These are phyloP conservation scores for Nysson spinosus DNA, from an alignment of 2,888 invertebrate genomes.

Conservation along the genomic window DNA sequence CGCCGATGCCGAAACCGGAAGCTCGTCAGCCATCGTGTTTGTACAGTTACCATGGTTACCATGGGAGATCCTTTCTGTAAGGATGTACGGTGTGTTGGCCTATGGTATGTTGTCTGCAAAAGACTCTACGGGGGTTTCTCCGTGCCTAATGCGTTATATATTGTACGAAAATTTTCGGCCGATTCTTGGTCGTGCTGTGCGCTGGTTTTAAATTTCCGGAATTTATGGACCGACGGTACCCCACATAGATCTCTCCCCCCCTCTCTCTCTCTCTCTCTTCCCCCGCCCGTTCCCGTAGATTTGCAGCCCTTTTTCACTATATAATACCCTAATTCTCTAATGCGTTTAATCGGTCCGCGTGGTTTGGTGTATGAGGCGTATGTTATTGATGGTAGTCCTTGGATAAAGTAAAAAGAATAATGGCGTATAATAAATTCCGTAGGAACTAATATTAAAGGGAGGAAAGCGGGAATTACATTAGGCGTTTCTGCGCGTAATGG, in stretches of 20 bases:
- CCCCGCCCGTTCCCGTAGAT: constrained; percentile 2
- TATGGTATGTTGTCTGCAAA: constrained; percentile 8
- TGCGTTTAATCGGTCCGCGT: constrained; percentile 68
- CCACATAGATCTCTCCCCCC: constrained; percentile 6
- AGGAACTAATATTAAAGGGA: constrained; percentile 3
- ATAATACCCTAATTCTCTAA: constrained; percentile 68
- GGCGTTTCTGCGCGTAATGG: constrained; percentile 3
- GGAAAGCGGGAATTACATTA: constrained; percentile 7
- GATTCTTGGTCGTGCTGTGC: constrained; percentile 59
- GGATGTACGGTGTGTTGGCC: constrained; percentile 52
- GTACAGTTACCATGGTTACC: constrained; percentile 76
- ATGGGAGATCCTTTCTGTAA: constrained; percentile 71
- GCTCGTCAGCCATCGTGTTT: constrained; percentile 76
- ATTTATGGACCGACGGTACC: constrained; percentile 65
- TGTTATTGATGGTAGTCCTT: constrained; percentile 7
- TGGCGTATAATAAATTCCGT: constrained; percentile 18
- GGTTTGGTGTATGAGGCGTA: background rate
- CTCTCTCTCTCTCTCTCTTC: constrained; percentile 11
- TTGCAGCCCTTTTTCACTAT: constrained; percentile 24
- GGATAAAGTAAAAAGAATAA: constrained; percentile 19
- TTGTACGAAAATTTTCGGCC: constrained; percentile 61
- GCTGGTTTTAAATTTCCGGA: constrained; percentile 75
- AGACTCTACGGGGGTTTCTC: constrained; percentile 64
- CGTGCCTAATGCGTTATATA: constrained; percentile 67
- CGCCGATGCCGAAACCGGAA: constrained; percentile 72